Evolutionary conservation across 2,113 vertebrate species (phyloP), one percentile per base, ranked within the genome.

Genomic region (Cryptoleucopteryx plumbea): DNA sequence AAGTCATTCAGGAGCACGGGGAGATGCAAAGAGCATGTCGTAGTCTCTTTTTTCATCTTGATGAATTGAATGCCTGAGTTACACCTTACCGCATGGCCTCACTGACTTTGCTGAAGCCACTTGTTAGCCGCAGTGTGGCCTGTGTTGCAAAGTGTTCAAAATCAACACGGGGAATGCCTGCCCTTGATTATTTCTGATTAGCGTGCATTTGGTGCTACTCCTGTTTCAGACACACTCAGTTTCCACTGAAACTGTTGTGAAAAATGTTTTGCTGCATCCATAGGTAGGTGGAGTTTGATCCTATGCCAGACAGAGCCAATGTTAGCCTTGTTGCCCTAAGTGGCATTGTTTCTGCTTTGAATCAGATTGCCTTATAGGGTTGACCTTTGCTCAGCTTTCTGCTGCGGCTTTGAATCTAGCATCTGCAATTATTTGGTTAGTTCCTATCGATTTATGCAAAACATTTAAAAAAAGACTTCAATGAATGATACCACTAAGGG

Each of bases 271-370:
- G 45, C 27, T 65, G 21, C 26, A 32, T 75, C 27, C 7, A 2
- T 16, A 70, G 26, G 19, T 71, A n/a, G 31, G 14, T 71, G 34
- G 32, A 83, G 14, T 29, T 31, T 74, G 43, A 22, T 94, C 19
- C n/a, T 63, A 0, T 52, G 10, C 32, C 5, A 23, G 63, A 26
- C 19, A 40, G 34, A 82, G 34, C 18, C 21, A 34, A 1, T 3
- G 2, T 72, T 32, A 82, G 48, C 43, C 26, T 75, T 45, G 11
- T 50, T 89, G 43, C 45, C 67, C 6, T 36, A 36, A 48, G 75
- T 67, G 52, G 31, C 45, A 7, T 83, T 14, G 11, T 70, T 88
- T 21, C 53, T 77, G 7, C 63, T 75, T 63, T 72, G 42, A 72
- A 80, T 81, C 32, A 61, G 17, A 71, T 72, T 89, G 56, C 31